phyloP scores from a whole-genome alignment of 2,113 vertebrate species.

The Origma solitaria region DNA sequence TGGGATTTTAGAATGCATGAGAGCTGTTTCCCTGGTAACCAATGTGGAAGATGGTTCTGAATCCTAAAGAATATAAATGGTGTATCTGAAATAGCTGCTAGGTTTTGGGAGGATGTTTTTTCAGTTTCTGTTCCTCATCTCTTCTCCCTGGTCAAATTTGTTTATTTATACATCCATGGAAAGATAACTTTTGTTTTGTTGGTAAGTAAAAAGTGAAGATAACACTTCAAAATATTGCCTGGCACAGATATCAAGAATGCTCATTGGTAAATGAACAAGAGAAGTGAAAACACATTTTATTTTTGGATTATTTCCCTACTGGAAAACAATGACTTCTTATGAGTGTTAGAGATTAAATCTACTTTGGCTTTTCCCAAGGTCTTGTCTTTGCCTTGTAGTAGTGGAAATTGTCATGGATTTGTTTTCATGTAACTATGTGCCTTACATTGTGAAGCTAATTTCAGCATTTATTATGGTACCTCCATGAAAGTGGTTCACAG shows the following conservation, averaged over 20 bases:
- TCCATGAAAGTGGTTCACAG: background rate
- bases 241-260: background rate
- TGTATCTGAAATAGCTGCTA: background rate
- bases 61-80: background rate
- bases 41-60: background rate
- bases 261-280: background rate
- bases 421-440: background rate
- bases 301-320: background rate
- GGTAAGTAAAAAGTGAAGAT: background rate
- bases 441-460: background rate
- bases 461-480: background rate
- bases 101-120: rapidly evolving
- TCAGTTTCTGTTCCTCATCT: background rate
- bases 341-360: background rate
- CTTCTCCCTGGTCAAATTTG: background rate
- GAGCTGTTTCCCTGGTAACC: background rate
- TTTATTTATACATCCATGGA: background rate
- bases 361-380: background rate
- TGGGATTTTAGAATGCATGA: background rate
- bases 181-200: background rate
- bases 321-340: background rate
- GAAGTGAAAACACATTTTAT: background rate
- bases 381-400: background rate
- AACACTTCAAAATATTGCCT: background rate
- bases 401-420: background rate